These are phyloP conservation scores for Reticulitermes lucifugus DNA, from an alignment of 2,888 invertebrate species.

Conservation along the genomic window DNA sequence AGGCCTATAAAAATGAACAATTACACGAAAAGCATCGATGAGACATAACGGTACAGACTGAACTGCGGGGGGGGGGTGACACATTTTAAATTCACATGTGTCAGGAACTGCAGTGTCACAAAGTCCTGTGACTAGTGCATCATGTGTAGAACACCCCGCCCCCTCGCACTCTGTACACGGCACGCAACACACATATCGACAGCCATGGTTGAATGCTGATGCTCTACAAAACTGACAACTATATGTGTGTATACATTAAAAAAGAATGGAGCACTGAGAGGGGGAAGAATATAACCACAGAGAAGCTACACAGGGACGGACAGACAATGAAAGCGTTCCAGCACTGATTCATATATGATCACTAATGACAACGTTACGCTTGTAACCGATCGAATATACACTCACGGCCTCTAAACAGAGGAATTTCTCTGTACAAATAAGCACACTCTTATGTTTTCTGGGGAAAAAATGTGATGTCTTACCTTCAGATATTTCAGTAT, in stretches of 20 bases:
- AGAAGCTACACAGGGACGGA: background rate
- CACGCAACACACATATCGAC: constrained; percentile 3
- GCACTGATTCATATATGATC: constrained; percentile 16
- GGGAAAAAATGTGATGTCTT: no score
- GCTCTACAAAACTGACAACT: constrained; percentile 22
- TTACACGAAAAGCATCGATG: background rate
- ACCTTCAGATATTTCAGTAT: no score
- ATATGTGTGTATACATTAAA: constrained; percentile 1
- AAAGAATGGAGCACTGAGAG: background rate
- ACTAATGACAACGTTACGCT: constrained; percentile 4
- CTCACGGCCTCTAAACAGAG: background rate
- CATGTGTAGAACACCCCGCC: background rate
- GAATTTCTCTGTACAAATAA: no score
- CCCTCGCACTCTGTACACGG: background rate
- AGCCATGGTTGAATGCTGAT: constrained; percentile 14
- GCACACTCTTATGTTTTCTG: no score
- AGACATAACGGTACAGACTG: background rate
- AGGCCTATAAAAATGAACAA: background rate
- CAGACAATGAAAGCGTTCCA: background rate
- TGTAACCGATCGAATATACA: background rate
- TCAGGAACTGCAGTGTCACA: background rate
- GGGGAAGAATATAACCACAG: constrained; percentile 10
- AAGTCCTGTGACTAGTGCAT: constrained; percentile 11
- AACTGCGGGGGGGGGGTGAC: background rate
- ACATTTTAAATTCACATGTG: background rate